A percentile compares a stretch with the other conserved stretches of the same genome.
Evolutionary conservation across 2,888 invertebrate genomes (phyloP).

Genomic region (Cryptocephalus primarius): DNA sequence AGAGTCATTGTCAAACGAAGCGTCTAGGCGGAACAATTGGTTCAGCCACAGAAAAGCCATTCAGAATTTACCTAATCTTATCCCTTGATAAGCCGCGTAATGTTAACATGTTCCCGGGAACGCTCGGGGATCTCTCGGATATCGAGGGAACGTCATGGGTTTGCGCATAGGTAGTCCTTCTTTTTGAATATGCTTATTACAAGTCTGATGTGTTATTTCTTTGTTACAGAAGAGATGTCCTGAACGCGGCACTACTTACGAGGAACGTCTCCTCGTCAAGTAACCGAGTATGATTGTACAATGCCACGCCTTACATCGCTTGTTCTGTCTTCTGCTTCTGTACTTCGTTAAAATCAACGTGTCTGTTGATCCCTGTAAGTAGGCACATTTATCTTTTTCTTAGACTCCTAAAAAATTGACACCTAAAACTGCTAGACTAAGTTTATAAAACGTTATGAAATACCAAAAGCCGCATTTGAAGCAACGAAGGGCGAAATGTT

Average conservation of each 20-base stretch:
- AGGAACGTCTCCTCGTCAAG: constrained; percentile 23
- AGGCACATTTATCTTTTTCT: too few relatives aligned
- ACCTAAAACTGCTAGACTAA: too few relatives aligned
- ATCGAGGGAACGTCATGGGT: constrained; percentile 1
- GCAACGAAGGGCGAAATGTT: too few relatives aligned
- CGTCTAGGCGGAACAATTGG: constrained; percentile 5
- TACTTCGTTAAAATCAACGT: constrained; percentile 14
- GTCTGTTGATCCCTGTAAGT: constrained; percentile 33
- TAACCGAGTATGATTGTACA: constrained; percentile 22
- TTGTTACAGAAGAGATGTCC: constrained; percentile 26
- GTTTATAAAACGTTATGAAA: too few relatives aligned
- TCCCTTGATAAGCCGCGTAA: too few relatives aligned
- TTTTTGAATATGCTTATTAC: neutral
- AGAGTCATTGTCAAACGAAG: constrained; percentile 24
- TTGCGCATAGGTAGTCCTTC: neutral
- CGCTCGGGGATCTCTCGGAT: neutral
- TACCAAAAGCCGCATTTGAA: too few relatives aligned
- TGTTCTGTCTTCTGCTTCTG: constrained; percentile 18
- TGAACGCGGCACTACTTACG: constrained; percentile 19
- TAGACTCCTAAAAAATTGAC: too few relatives aligned
- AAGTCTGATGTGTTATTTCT: constrained; percentile 5
- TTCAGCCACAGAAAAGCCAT: neutral
- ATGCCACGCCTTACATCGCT: constrained; percentile 13
- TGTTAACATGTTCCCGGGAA: too few relatives aligned
- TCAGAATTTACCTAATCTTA: too few relatives aligned